Evolutionary conservation across 2,113 vertebrate species (phyloP), one percentile per base, ranked within the genome.

Genomic region (Triplophysa dalaica): DNA sequence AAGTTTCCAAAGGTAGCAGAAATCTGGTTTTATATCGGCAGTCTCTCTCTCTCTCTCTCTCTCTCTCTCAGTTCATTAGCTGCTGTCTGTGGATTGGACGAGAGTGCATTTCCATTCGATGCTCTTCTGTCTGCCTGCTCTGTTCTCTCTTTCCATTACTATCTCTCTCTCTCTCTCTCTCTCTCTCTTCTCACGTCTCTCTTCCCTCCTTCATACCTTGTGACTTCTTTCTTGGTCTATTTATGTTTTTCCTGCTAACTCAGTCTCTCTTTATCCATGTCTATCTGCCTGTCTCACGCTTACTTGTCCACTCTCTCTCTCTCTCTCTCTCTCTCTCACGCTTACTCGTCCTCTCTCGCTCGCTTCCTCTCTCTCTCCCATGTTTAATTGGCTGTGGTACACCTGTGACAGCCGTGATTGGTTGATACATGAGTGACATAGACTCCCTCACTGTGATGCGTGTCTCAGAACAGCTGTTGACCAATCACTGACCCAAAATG

Each of bases 1-100:
- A 84, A 86, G 72, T 86, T 83, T 80, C 69, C 56, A 81, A 26
- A 60, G 75, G 62, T 45, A 65, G 54, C n/a, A 41, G 66, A 64
- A 66, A 16, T 19, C 24, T 72, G 33, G 43, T 50, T 79, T 52
- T 62, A 33, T 65, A 77, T 19, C 43, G n/a, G 7, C 13, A 60
- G 45, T 77, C 12, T 77, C 60, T 24, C 24, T 58, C 50, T 26
- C 69, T 58, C 26, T 58, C 70, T 73, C 70, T 60, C 26, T 73
- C 29, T 1, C 78, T 64, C 26, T 24, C 67, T 52, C 24, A 38
- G 41, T 72, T 70, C 61, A 62, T 73, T 64, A 56, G 29, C 29
- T 56, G 48, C 69, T 73, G n/a, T 66, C 29, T 43, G 26, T 22
- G 67, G 43, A 56, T 54, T 50, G 17, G 26, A 17, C 33, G 45